Percentiles rank a stretch among this genome's conserved stretches.
Conservation (phyloP, 1,140 invertebrate species). For the Pogonus chalceus region DNA sequence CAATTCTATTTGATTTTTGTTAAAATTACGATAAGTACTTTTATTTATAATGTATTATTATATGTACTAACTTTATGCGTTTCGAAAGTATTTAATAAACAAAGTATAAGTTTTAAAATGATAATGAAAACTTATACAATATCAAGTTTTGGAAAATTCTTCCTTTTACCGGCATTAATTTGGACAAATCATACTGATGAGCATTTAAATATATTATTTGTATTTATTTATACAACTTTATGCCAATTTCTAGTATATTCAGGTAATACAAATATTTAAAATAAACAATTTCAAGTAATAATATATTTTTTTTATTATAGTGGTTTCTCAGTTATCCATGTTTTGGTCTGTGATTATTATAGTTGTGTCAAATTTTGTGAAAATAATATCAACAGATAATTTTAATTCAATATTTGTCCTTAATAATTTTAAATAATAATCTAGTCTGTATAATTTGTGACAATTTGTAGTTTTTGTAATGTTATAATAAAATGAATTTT, state of each 20-base stretch:
- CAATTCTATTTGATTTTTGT: constrained; percentile 28
- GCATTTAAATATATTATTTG: constrained; percentile 26
- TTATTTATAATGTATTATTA: constrained; percentile 19
- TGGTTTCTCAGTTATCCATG: constrained; percentile 24
- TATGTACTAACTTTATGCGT: constrained; percentile 15
- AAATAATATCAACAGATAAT: neutral
- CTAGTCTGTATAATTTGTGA: no score
- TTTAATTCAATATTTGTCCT: constrained; percentile 1
- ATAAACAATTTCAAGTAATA: constrained; percentile 8
- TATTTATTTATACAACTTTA: constrained; percentile 29
- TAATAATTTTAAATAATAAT: no score
- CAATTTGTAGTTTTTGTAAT: no score
- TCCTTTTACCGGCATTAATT: constrained; percentile 40
- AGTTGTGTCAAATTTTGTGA: constrained; percentile 16
- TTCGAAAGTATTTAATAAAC: constrained; percentile 14
- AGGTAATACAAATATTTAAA: constrained; percentile 20
- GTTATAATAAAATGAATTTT: no score
- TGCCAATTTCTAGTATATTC: constrained; percentile 31
- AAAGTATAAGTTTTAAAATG: constrained; percentile 14
- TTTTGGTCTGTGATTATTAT: constrained; percentile 28
- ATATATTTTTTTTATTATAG: constrained; percentile 22
- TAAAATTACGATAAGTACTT: constrained; percentile 24
- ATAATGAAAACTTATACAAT: constrained; percentile 35
- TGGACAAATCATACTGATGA: constrained; percentile 38
- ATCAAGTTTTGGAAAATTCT: constrained; percentile 38